Percentiles rank a stretch among this genome's conserved stretches.
Evolutionary conservation across 2,797 vertebrate species (phyloP).

Genomic region (Avahi laniger): DNA sequence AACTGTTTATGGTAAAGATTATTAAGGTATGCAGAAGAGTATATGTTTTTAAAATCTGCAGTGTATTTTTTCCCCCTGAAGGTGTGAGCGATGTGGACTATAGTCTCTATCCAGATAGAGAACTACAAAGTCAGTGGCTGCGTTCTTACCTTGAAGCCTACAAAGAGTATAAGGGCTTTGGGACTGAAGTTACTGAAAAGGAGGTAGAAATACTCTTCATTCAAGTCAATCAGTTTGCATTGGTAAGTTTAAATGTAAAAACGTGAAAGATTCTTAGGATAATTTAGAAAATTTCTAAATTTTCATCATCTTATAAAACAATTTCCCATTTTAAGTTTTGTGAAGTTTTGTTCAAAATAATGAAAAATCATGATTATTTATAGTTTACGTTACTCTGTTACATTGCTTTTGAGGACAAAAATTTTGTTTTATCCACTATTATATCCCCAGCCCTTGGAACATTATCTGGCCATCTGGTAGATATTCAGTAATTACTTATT

Average conservation of each 20-base stretch:
- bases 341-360: conserved; percentile 48
- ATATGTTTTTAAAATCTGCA: conserved; percentile 2
- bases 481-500: background rate
- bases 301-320: background rate
- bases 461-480: background rate
- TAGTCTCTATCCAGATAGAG: conserved; percentile 91
- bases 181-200: conserved; percentile 88
- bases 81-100: conserved; percentile 98
- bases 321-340: conserved; percentile 12
- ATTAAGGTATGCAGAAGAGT: background rate
- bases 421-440: background rate
- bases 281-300: background rate
- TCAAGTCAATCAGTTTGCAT: conserved; percentile 96
- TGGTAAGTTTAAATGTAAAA: conserved; percentile 89
- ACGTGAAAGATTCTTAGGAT: background rate
- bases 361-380: background rate
- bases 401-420: background rate
- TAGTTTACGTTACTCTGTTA: background rate
- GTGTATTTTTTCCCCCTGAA: conserved; percentile 70
- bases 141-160: conserved; percentile 95
- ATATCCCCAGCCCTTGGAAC: background rate
- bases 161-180: conserved; percentile 93
- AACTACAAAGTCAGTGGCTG: conserved; percentile 93
- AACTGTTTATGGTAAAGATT: background rate
- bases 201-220: conserved; percentile 96